Evolutionary conservation across 1,140 invertebrate genomes (phyloP), one percentile per base, ranked within the genome.

Genomic region (Cydia fagiglandana): DNA sequence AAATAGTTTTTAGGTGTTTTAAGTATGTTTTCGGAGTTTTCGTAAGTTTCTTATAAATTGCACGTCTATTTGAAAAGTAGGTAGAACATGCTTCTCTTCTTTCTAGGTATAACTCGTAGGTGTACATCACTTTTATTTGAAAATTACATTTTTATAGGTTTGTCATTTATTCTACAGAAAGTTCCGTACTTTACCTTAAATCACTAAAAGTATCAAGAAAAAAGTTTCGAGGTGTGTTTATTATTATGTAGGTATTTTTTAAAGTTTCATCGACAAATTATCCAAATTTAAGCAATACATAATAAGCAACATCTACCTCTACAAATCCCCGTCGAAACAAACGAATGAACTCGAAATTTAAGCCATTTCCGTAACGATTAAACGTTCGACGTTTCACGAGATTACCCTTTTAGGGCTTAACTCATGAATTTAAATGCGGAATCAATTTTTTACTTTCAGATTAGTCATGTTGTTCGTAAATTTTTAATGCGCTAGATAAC

Each of bases 401-500:
- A 70, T 70, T 70, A 70, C 34, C 66, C 66, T 38, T 38, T 70
- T 38, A 70, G 38, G 66, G 30, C 15, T 70, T 38, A 70, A 70
- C 38, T 70, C 66, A 70, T 70, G 66, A 41, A 70, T 70, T 45
- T 70, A 70, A 70, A 70, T 70, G 66, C 17, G 66, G 30, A 70
- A 45, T 70, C 34, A 70, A 70, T 41, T 70, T 70, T 41, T 38
- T 17, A 70, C 66, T 70, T 70, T 1, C 0, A 38, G 15, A n/a
- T 70, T 70, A 24, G 24, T 61, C 56, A 61, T 24, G 17, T 12
- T 20, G 56, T 20, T 24, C 56, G 0, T 61, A 61, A 0, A 61
- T 61, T 9, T 24, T 10, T 61, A 61, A 61, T 12, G 17, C 15
- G 7, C 17, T 24, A 61, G 56, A 9, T 61, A 24, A 12, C n/a